Conservation (phyloP, 2,797 vertebrate species). For the Channallabes apus region DNA sequence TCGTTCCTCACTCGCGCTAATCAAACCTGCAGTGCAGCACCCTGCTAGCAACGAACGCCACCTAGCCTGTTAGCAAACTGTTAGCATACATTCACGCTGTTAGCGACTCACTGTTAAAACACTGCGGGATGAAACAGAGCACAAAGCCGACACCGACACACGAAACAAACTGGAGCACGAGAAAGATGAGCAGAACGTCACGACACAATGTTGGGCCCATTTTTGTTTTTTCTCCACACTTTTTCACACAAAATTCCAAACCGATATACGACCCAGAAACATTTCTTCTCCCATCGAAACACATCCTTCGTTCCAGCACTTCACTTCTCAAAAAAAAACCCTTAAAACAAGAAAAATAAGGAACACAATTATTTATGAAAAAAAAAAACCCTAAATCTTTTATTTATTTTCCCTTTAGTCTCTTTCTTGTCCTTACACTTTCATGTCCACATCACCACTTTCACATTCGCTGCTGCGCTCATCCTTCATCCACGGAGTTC, state of each 20-base stretch:
- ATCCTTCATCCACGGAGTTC: constrained; percentile 39
- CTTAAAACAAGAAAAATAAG: constrained; percentile 40
- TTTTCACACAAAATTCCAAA: constrained; percentile 17
- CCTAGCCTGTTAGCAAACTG: neutral
- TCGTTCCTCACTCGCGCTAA: neutral
- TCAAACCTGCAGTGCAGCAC: neutral
- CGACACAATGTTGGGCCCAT: neutral
- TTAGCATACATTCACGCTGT: neutral
- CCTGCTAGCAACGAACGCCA: neutral
- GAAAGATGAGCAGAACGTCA: neutral
- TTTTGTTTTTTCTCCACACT: constrained; percentile 13
- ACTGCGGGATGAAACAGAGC: neutral
- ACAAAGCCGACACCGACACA: neutral
- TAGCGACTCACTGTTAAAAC: neutral
- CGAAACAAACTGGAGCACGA: neutral
- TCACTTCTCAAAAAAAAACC: constrained; percentile 42
- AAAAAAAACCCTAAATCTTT: neutral
- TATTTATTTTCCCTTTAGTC: neutral
- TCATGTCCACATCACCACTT: constrained; percentile 55
- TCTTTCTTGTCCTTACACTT: constrained; percentile 62
- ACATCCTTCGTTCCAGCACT: constrained; percentile 58
- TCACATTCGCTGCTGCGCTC: constrained; percentile 39
- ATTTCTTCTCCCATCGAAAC: neutral
- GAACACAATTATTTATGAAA: neutral
- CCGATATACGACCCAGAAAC: constrained; percentile 48